Percentiles rank a stretch among this genome's conserved stretches.
These are phyloP conservation scores for Phalacrocorax carbo DNA, from an alignment of 2,113 vertebrate genomes.

Conservation along the genomic window DNA sequence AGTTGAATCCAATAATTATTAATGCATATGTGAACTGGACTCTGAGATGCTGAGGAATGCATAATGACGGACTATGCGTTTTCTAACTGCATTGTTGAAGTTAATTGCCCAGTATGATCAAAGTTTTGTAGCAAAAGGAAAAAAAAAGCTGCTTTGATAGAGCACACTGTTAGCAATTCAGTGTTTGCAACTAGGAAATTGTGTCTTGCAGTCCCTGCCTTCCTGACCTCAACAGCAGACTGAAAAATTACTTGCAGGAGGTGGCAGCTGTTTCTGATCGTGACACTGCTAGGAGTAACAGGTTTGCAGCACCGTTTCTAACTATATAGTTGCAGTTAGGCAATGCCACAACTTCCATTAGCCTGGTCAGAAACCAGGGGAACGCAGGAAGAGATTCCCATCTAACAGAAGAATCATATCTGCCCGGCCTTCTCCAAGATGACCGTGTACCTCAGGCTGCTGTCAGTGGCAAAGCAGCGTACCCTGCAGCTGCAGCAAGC, in stretches of 20 bases:
- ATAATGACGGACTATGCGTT: not conserved
- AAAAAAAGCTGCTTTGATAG: not conserved
- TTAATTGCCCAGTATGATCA: not conserved
- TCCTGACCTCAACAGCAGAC: not conserved
- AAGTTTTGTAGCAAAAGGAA: not conserved
- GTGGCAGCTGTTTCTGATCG: not conserved
- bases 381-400: not conserved
- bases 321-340: not conserved
- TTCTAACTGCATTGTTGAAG: not conserved
- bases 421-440: not conserved
- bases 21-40: not conserved
- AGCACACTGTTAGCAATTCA: not conserved
- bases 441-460: not conserved
- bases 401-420: not conserved
- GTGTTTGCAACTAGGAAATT: not conserved
- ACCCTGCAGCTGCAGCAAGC: not conserved
- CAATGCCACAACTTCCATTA: not conserved
- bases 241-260: rapidly evolving
- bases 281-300: not conserved
- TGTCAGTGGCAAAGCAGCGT: not conserved
- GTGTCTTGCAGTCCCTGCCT: not conserved
- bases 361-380: not conserved
- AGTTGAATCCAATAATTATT: not conserved
- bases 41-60: not conserved
- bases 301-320: not conserved